These are phyloP conservation scores for Harlomillsia oculata DNA, from an alignment of 1,140 invertebrate species.

Conservation along the genomic window DNA sequence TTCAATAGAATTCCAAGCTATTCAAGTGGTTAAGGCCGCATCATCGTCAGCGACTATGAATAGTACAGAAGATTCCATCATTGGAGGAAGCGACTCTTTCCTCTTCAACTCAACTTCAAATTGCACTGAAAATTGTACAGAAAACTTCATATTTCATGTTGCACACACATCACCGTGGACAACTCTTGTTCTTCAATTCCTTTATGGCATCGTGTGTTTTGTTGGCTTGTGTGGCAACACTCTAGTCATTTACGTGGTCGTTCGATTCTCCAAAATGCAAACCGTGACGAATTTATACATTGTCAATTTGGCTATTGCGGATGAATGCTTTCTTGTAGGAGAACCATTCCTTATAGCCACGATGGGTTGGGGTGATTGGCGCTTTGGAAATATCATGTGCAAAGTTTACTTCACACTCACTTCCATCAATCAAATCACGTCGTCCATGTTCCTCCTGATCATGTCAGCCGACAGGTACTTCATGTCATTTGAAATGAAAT, in stretches of 20 bases:
- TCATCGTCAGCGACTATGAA: not conserved
- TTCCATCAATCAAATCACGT: constrained; percentile 91
- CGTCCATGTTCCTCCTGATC: constrained; percentile 40
- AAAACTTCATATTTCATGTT: too few relatives aligned
- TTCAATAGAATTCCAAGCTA: not conserved
- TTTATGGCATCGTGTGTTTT: constrained; percentile 73
- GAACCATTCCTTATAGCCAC: constrained; percentile 86
- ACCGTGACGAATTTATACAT: constrained; percentile 91
- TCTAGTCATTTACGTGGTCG: constrained; percentile 88
- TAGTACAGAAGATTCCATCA: not conserved
- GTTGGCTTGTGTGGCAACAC: constrained; percentile 85
- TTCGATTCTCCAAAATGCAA: constrained; percentile 53
- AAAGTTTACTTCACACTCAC: constrained; percentile 88
- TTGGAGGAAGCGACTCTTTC: not conserved
- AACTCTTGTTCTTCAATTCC: constrained; percentile 43
- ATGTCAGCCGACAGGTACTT: constrained; percentile 34
- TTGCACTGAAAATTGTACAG: not conserved
- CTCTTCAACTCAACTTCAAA: not conserved
- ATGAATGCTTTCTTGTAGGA: constrained; percentile 84
- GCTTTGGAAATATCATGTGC: constrained; percentile 82
- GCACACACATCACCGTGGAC: constrained; percentile 7
- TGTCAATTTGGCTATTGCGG: constrained; percentile 86
- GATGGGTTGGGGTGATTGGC: constrained; percentile 72
- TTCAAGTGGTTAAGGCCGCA: not conserved
- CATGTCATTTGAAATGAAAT: too few relatives aligned